Percentiles rank a stretch among this genome's conserved stretches.
Conservation (phyloP, 2,797 vertebrate genomes). For the Schizothorax lantsangensis region DNA sequence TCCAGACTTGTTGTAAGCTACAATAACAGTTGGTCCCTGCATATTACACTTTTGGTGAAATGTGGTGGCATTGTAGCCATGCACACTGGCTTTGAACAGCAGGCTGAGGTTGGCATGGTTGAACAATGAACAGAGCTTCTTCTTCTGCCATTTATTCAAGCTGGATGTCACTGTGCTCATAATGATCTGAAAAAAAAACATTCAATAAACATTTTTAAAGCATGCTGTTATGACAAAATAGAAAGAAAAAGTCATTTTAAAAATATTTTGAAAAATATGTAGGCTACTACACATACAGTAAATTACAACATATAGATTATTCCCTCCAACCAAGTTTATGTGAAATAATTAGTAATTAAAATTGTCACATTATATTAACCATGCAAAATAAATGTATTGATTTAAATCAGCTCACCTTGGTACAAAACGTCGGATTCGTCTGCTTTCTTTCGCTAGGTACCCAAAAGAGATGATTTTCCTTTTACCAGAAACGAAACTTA, state of each 20-base stretch:
- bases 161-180: conserved; percentile 67
- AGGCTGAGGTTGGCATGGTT: conserved; percentile 65
- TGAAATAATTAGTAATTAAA: not conserved
- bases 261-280: not conserved
- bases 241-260: not conserved
- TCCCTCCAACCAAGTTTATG: not conserved
- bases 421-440: not conserved
- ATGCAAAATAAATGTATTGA: not conserved
- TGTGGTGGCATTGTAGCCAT: conserved; percentile 50
- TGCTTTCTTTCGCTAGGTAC: not conserved
- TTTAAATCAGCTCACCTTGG: not conserved
- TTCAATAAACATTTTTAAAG: not conserved
- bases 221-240: not conserved
- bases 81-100: conserved; percentile 74
- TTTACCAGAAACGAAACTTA: not conserved
- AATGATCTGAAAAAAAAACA: conserved; percentile 35
- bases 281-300: not conserved
- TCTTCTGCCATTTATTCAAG: conserved; percentile 64
- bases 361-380: not conserved
- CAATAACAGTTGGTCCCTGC: conserved; percentile 69
- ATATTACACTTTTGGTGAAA: conserved; percentile 66
- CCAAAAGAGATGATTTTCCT: not conserved
- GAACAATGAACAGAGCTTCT: conserved; percentile 67
- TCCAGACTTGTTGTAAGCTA: conserved; percentile 66
- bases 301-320: not conserved